Conservation (phyloP, 2,113 vertebrate genomes). For the Trichomycterus rosablanca region DNA sequence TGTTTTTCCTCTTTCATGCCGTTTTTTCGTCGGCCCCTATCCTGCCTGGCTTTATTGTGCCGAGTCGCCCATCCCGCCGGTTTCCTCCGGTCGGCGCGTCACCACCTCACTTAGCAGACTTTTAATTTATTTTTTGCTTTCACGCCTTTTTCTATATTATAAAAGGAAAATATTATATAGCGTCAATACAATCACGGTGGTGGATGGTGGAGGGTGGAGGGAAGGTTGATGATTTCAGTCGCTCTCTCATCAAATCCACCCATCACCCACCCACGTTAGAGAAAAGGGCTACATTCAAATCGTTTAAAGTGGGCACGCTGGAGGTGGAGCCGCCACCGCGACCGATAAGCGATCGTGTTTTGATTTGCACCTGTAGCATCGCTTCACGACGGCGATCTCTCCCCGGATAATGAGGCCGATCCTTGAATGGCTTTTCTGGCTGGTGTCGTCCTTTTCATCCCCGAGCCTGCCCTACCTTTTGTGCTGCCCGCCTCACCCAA, state of each 20-base stretch:
- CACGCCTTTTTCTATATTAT: no score
- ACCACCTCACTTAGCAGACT: not conserved
- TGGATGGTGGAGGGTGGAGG: no score
- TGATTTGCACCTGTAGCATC: constrained; percentile 46
- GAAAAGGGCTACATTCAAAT: no score
- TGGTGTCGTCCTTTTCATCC: constrained; percentile 62
- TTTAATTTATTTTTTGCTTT: constrained; percentile 22
- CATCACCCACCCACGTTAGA: not conserved
- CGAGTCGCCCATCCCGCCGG: constrained; percentile 17
- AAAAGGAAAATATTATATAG: no score
- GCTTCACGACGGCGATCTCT: constrained; percentile 37
- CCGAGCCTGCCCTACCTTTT: constrained; percentile 59
- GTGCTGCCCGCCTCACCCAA: constrained; percentile 47
- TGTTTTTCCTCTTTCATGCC: constrained; percentile 29
- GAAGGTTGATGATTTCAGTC: no score
- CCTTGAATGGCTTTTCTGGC: constrained; percentile 39
- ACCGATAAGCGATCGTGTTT: constrained; percentile 42
- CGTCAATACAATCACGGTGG: no score
- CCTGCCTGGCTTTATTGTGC: constrained; percentile 18
- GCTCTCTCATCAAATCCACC: not conserved
- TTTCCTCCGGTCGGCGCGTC: not conserved
- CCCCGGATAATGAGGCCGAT: constrained; percentile 53
- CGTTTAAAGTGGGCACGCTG: no score
- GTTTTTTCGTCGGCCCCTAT: constrained; percentile 18
- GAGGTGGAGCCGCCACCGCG: no score